phyloP scores from a whole-genome alignment of 1,140 invertebrate species.

The Centruroides vittatus region DNA sequence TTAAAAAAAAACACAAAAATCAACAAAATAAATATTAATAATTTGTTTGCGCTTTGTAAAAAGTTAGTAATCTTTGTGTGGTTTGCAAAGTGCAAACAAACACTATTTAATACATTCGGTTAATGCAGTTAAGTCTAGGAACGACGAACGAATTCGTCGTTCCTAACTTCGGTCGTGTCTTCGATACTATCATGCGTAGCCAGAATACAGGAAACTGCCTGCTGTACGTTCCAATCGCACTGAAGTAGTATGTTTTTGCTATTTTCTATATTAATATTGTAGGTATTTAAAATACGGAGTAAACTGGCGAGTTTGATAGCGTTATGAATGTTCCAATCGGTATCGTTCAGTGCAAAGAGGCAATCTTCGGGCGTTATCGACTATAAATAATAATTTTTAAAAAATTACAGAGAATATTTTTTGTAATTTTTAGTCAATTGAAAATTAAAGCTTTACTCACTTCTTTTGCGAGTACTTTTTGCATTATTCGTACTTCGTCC shows the following conservation, averaged over 20 bases:
- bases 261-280: slow-evolving; percentile 2
- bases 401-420: too few species aligned
- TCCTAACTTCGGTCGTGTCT: slow-evolving; percentile 16
- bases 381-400: slow-evolving; percentile 2
- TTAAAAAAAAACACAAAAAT: too few species aligned
- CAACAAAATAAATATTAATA: too few species aligned
- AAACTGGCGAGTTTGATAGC: slow-evolving; percentile 53
- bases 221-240: slow-evolving; percentile 3
- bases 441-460: slow-evolving; percentile 32
- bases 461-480: slow-evolving; percentile 69
- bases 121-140: too few species aligned
- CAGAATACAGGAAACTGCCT: slow-evolving; percentile 4
- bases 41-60: too few species aligned
- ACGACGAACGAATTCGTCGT: too few species aligned
- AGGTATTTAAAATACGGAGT: slow-evolving; percentile 14
- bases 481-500: slow-evolving; percentile 82
- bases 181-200: not conserved
- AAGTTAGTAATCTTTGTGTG: too few species aligned
- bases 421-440: too few species aligned
- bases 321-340: slow-evolving; percentile 71
- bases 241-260: not conserved
- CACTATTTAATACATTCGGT: too few species aligned
- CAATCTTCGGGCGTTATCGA: slow-evolving; percentile 64
- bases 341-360: slow-evolving; percentile 57
- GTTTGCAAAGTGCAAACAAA: too few species aligned